A percentile compares a stretch with the other conserved stretches of the same genome.
Evolutionary conservation across 2,113 vertebrate genomes (phyloP).

Genomic region (Globicephala melas): DNA sequence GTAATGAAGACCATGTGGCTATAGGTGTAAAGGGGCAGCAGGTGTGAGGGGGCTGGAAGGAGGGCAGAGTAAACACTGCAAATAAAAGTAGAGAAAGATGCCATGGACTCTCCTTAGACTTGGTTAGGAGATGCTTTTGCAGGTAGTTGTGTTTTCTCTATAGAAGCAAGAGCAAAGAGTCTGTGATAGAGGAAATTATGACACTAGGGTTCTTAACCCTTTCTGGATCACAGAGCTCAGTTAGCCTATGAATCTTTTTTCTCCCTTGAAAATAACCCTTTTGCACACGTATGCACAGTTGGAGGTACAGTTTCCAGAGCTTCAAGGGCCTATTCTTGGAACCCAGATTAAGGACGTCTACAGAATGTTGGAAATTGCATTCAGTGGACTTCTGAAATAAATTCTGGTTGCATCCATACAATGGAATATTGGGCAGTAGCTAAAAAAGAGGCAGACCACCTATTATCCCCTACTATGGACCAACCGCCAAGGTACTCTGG

Average conservation of each 20-base stretch:
- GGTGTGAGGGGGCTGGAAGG: background rate
- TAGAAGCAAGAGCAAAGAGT: background rate
- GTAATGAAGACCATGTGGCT: background rate
- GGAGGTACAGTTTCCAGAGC: background rate
- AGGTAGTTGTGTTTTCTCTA: background rate
- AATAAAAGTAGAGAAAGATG: background rate
- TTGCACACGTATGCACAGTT: background rate
- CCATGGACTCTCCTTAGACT: background rate
- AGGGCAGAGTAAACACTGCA: background rate
- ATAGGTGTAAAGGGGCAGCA: constrained; percentile 33
- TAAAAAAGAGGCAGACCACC: background rate
- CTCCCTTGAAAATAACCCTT: background rate
- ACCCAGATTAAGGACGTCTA: background rate
- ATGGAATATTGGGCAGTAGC: background rate
- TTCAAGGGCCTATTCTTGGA: background rate
- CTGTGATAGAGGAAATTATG: background rate
- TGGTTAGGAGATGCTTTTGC: background rate
- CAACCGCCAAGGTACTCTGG: background rate
- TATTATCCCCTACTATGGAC: background rate
- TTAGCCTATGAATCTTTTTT: background rate
- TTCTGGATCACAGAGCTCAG: background rate
- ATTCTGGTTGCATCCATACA: background rate
- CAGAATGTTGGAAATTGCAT: background rate
- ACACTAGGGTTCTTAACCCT: background rate
- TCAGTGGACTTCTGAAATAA: background rate